These are phyloP conservation scores for Bruchidius siliquastri DNA, from an alignment of 2,888 invertebrate genomes.

Conservation along the genomic window DNA sequence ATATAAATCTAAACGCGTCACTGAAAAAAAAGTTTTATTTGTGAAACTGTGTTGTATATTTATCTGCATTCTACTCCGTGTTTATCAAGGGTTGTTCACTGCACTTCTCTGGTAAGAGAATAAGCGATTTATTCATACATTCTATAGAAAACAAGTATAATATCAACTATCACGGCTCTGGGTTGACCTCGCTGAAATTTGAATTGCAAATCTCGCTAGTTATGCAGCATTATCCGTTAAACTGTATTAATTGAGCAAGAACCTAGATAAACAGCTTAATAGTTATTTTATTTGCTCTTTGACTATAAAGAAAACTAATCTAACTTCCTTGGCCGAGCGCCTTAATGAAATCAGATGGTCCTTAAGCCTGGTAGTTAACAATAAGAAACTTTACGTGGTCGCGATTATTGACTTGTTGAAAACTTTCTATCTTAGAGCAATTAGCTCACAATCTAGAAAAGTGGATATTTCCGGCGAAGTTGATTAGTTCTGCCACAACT, in stretches of 20 bases:
- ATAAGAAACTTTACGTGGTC: neutral
- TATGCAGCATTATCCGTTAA: neutral
- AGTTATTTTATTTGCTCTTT: neutral
- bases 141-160: neutral
- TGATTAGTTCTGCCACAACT: too few species aligned
- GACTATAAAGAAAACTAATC: neutral
- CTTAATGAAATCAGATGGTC: neutral
- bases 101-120: neutral
- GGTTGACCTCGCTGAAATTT: neutral
- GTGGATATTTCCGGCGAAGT: neutral
- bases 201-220: neutral
- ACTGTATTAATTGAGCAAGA: neutral
- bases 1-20: too few species aligned
- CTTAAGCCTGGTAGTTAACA: neutral
- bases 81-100: neutral
- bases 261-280: neutral
- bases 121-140: neutral
- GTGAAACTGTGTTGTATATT: too few species aligned
- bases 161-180: neutral
- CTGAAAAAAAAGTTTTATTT: too few species aligned
- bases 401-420: neutral
- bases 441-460: neutral
- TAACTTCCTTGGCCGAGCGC: neutral
- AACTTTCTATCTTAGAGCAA: neutral
- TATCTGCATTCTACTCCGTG: neutral